phyloP scores from a whole-genome alignment of 1,140 invertebrate genomes.

The Venustaconcha ellipsiformis region DNA sequence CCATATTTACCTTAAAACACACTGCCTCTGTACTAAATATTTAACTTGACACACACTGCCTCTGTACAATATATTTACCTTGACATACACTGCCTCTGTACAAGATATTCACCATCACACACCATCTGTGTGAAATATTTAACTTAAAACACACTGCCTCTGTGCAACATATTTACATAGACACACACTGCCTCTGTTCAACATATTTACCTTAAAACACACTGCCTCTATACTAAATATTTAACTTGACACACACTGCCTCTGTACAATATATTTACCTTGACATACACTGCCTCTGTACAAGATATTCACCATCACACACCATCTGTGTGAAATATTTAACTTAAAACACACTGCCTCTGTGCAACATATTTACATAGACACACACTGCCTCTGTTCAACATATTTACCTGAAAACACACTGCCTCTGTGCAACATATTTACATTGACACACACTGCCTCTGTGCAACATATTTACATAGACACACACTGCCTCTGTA shows the following conservation, averaged over 20 bases:
- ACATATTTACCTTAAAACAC: conserved; percentile 7
- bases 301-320: not conserved
- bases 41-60: conserved; percentile 22
- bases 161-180: not conserved
- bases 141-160: not conserved
- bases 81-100: not conserved
- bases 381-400: conserved; percentile 21
- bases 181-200: not conserved
- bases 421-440: not conserved
- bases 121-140: not conserved
- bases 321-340: not conserved
- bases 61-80: not conserved
- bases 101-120: not conserved
- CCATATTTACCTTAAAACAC: conserved; percentile 6
- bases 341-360: not conserved
- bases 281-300: conserved; percentile 1
- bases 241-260: conserved; percentile 29
- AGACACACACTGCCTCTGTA: not conserved
- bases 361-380: conserved; percentile 8
- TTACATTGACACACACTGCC: conserved; percentile 17
- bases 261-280: not conserved
- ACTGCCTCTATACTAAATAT: not conserved
- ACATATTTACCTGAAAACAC: not conserved
- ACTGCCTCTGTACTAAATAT: not conserved
- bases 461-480: not conserved